Percentiles rank a stretch among this genome's conserved stretches.
Conservation (phyloP, 2,888 invertebrate genomes). For the Dusona sp. region DNA sequence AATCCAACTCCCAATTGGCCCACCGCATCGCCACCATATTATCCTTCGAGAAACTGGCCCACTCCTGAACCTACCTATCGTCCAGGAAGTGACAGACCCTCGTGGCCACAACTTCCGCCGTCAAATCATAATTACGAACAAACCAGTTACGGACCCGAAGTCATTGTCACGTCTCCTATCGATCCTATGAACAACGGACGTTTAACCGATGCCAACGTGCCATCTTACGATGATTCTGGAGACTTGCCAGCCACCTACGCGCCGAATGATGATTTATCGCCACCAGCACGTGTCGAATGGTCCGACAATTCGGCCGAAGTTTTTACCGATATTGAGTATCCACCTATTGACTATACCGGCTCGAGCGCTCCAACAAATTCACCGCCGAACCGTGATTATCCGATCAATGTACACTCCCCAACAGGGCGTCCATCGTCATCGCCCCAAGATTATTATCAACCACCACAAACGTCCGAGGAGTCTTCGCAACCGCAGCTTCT, state of each 20-base stretch:
- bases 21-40: constrained; percentile 16
- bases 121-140: neutral
- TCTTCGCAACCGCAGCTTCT: constrained; percentile 66
- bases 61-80: neutral
- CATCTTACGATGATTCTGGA: constrained; percentile 26
- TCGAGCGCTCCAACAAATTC: constrained; percentile 9
- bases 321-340: constrained; percentile 48
- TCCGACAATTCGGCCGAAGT: constrained; percentile 47
- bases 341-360: constrained; percentile 18
- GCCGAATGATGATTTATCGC: constrained; percentile 14
- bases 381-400: neutral
- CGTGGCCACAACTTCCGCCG: constrained; percentile 3
- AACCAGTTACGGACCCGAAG: constrained; percentile 1
- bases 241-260: constrained; percentile 13
- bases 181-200: constrained; percentile 13
- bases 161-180: constrained; percentile 22
- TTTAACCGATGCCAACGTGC: neutral
- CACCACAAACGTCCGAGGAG: constrained; percentile 19
- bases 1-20: constrained; percentile 30
- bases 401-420: constrained; percentile 20
- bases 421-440: constrained; percentile 5
- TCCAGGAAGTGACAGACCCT: constrained; percentile 15
- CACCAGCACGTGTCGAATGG: constrained; percentile 43
- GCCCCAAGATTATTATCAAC: constrained; percentile 33
- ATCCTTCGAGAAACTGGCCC: constrained; percentile 31